Percentiles rank a stretch among this genome's conserved stretches.
Conservation (phyloP, 2,797 vertebrate species). For the Pseudopleuronectes americanus region DNA sequence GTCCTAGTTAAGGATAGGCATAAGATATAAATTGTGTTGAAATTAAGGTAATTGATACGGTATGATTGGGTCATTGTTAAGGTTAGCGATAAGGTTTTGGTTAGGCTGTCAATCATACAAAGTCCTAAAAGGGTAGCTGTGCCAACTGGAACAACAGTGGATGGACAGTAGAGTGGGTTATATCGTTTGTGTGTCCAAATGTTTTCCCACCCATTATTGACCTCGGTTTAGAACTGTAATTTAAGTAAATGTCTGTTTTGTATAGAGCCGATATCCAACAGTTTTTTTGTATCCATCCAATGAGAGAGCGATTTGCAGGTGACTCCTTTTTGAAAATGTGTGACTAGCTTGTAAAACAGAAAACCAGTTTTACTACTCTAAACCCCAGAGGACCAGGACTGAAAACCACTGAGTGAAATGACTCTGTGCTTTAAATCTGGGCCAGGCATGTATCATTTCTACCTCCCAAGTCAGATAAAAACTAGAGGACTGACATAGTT, state of each 20-base stretch:
- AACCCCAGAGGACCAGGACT: background rate
- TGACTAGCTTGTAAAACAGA: background rate
- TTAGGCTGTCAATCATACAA: no score
- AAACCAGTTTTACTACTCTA: background rate
- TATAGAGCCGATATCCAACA: background rate
- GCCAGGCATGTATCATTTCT: constrained; percentile 19
- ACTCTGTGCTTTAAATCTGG: constrained; percentile 26
- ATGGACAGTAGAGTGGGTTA: background rate
- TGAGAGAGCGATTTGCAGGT: background rate
- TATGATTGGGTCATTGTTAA: no score
- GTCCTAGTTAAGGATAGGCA: no score
- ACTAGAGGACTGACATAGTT: constrained; percentile 13
- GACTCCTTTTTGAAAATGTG: background rate
- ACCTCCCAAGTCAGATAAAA: constrained; percentile 31
- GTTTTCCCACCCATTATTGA: background rate
- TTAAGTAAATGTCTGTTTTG: background rate
- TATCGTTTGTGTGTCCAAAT: background rate
- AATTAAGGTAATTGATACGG: no score
- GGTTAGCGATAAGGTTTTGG: no score
- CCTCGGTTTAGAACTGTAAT: background rate
- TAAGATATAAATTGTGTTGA: no score
- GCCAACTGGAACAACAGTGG: background rate
- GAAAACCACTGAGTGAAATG: constrained; percentile 12
- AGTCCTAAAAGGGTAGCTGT: no score
- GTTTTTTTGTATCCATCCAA: constrained; percentile 1